phyloP scores from a whole-genome alignment of 2,113 vertebrate species.

The Notarius quadriscutis region DNA sequence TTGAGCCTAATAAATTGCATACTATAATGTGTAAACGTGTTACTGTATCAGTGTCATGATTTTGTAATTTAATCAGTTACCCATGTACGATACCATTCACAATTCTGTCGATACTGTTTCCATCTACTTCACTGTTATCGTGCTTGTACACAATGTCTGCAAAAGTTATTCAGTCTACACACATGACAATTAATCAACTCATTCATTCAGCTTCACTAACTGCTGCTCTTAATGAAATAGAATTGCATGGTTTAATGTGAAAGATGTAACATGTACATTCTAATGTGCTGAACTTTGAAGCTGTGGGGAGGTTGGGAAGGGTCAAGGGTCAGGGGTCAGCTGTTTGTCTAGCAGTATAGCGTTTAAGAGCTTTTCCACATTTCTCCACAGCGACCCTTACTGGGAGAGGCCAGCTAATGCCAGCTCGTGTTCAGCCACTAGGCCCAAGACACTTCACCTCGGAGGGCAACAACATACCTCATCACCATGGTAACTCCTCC shows the following conservation, averaged over 20 bases:
- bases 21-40: background rate
- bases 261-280: background rate
- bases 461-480: slow-evolving; percentile 69
- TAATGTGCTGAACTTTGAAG: slow-evolving; percentile 8
- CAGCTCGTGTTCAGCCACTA: slow-evolving; percentile 65
- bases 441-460: slow-evolving; percentile 69
- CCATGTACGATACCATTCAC: background rate
- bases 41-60: background rate
- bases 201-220: background rate
- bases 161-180: background rate
- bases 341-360: slow-evolving; percentile 37
- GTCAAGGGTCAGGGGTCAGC: slow-evolving; percentile 32
- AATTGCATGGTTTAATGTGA: slow-evolving; percentile 3
- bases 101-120: background rate
- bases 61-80: background rate
- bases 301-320: slow-evolving; percentile 33
- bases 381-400: slow-evolving; percentile 68
- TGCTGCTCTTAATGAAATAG: background rate
- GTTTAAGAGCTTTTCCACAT: slow-evolving; percentile 64
- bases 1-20: background rate
- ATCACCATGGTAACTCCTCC: slow-evolving; percentile 68
- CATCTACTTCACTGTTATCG: background rate
- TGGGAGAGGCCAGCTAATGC: slow-evolving; percentile 68
- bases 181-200: background rate
- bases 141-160: background rate